Conservation (phyloP, 2,888 invertebrate genomes). For the Yponomeuta sedellus region DNA sequence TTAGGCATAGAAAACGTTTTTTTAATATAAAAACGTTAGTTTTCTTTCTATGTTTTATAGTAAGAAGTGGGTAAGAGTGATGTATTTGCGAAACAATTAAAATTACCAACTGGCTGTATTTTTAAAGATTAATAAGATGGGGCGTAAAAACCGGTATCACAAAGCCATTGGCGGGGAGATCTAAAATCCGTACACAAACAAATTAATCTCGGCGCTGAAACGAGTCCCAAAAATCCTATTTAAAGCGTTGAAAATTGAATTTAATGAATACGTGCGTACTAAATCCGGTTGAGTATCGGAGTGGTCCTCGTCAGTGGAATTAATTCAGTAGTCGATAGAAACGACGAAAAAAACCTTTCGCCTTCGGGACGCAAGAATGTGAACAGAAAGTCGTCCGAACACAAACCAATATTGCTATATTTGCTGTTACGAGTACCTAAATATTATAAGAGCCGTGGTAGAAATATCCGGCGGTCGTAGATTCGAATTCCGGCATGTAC, state of each 20-base stretch:
- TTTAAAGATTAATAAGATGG: neutral
- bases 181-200: neutral
- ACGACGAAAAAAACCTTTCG: neutral
- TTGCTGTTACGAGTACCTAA: no score
- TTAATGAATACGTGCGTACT: neutral
- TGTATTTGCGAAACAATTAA: neutral
- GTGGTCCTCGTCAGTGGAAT: conserved; percentile 9
- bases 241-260: neutral
- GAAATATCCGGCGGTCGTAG: no score
- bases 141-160: neutral
- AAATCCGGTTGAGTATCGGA: neutral
- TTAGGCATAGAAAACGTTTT: no score
- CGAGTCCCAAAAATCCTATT: neutral
- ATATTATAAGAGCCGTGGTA: no score
- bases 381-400: neutral
- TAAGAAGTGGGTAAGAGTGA: no score
- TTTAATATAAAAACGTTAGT: no score
- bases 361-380: neutral
- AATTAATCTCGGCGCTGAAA: neutral
- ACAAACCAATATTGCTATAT: neutral
- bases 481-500: no score
- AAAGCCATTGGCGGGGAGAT: neutral
- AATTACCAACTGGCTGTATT: neutral
- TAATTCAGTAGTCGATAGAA: neutral
- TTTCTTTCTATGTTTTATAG: no score